These are phyloP conservation scores for Copidosoma aretas DNA, from an alignment of 2,888 invertebrate genomes.

Conservation along the genomic window DNA sequence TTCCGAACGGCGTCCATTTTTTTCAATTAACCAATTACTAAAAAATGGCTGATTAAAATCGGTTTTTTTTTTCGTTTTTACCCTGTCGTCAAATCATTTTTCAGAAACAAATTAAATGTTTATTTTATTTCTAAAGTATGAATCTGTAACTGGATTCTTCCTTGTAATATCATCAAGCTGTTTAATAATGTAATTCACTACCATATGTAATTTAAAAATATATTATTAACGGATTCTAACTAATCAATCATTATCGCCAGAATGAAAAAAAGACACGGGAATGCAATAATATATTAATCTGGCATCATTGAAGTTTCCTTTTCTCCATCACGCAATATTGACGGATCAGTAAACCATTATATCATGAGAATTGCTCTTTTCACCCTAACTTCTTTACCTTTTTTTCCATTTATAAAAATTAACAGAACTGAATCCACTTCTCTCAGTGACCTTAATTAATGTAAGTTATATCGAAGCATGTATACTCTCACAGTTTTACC, in stretches of 20 bases:
- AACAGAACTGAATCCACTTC: neutral
- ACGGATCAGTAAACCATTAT: neutral
- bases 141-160: too few species aligned
- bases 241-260: conserved; percentile 15
- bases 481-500: neutral
- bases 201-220: conserved; percentile 7
- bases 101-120: too few species aligned
- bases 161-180: too few species aligned
- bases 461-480: neutral
- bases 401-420: neutral
- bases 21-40: conserved; percentile 11
- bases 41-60: neutral
- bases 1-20: conserved; percentile 22
- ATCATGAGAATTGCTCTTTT: neutral
- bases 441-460: too few species aligned
- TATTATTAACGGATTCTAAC: conserved; percentile 9
- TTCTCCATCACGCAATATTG: conserved; percentile 8
- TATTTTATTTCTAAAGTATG: too few species aligned
- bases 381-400: neutral
- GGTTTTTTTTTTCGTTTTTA: too few species aligned
- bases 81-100: too few species aligned
- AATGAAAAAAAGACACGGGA: conserved; percentile 22
- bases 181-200: too few species aligned
- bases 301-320: conserved; percentile 5
- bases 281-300: conserved; percentile 27